Base-by-base conservation (phyloP, 2,888 invertebrate species). In the Tuta absoluta region DNA sequence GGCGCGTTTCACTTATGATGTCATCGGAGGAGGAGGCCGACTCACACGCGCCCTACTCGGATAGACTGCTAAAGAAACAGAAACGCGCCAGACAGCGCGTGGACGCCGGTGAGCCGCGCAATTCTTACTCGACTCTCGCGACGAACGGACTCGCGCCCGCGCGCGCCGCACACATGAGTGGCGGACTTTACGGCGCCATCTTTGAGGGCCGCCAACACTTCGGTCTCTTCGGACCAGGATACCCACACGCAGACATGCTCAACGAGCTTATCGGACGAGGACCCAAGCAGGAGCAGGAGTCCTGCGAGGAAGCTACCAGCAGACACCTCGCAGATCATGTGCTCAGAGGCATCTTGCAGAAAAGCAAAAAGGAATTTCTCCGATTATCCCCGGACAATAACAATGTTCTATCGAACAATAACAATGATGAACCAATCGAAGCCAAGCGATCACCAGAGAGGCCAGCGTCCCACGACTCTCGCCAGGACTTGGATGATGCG, bases 11-110 rank as follows among this genome's bases (percentile, higher is more conserved):
- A 95, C 96, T 93, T 94, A 96, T 96, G 96, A 97, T 97, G 97
- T 97, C 96, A 97, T 96, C 96, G 95, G 97, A 96, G 95, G 97
- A 97, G 96, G 96, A 97, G 95, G 95, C 96, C 94, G 96, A 95
- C 93, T 95, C 95, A 94, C 96, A 96, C 95, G 96, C 96, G 94
- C 96, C 96, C 96, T 96, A 95, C 94, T 95, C 96, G 95, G 96
- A 95, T 94, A 95, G 95, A 93, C 95, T 96, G 93, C 94, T 96
- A 94, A 96, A 96, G 95, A 96, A 96, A 94, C 95, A 95, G 92
- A 97, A 97, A 93, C 95, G 97, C 93, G 96, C 96, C 93, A 95
- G 97, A 94, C 97, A 97, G 95, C 96, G 97, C 93, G 97, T 97
- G 93, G 97, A 97, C 96, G 97, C 97, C 93, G 97, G 97, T 84